Evolutionary conservation across 92 coral and sea anemone genomes (phyloP), one percentile per base, ranked within the genome.

Genomic region (Actinostola sp.): DNA sequence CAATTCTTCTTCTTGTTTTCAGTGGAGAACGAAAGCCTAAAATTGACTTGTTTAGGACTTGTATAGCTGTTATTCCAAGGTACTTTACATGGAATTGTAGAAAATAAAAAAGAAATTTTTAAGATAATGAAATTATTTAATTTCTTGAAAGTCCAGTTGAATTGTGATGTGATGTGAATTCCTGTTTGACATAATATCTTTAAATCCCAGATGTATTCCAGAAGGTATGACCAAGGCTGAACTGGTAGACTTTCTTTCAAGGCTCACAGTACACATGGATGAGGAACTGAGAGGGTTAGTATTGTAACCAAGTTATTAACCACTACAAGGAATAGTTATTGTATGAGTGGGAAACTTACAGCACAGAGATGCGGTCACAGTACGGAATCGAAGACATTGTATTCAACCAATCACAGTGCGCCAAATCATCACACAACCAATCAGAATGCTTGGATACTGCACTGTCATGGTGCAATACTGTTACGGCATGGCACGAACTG

Each of bases 61-160:
- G 97, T 66, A 92, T 95, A 63, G 99, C 99, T 59, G 96, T 97
- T 36, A 91, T 95, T 32, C 99, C 99, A 72, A 91, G 97, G 99
- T 95, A 51, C 0, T n/a, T n/a, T n/a, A n/a, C n/a, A n/a, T n/a
- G n/a, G n/a, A n/a, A n/a, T n/a, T n/a, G n/a, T n/a, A n/a, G n/a
- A n/a, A n/a, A n/a, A n/a, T n/a, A n/a, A n/a, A n/a, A n/a, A n/a
- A n/a, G n/a, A n/a, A n/a, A n/a, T n/a, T n/a, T n/a, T n/a, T n/a
- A n/a, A n/a, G n/a, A n/a, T n/a, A n/a, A n/a, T n/a, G n/a, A n/a
- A n/a, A n/a, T n/a, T n/a, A n/a, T n/a, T n/a, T n/a, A n/a, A n/a
- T n/a, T n/a, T n/a, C n/a, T n/a, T n/a, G n/a, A n/a, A n/a, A n/a
- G n/a, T n/a, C n/a, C n/a, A n/a, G n/a, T n/a, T n/a, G n/a, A n/a